Evolutionary conservation across 2,113 vertebrate genomes (phyloP), one percentile per base, ranked within the genome.

Genomic region (Turdus rufiventris): DNA sequence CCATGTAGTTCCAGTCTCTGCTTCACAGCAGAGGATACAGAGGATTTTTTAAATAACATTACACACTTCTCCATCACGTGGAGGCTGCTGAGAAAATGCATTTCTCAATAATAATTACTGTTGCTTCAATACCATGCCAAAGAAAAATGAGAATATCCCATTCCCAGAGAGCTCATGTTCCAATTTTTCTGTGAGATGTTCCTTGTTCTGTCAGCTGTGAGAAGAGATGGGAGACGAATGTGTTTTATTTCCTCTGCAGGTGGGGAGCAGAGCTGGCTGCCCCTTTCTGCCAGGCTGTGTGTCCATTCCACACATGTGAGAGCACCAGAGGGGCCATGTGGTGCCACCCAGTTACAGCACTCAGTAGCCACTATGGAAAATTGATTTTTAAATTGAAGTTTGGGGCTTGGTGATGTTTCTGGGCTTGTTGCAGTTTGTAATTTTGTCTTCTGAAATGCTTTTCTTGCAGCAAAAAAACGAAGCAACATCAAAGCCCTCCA

Each of bases 381-480:
- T 10, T 50, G 50, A 5, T 25, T 53, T 43, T 66, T 72, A 2
- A 36, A 23, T 24, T 25, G 56, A 61, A 45, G 8, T 54, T 70
- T 51, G 29, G 4, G 1, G 3, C 36, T 33, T 51, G 40, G 4
- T 34, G 57, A 20, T 0, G 11, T 50, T 89, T 45, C 73, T 77
- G 75, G 85, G 73, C 26, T 70, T 43, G 33, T 75, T 36, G 2
- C 53, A 57, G 5, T 48, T 82, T 26, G 43, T 63, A 23, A 71
- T 70, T 91, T 86, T 86, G 75, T 89, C 45, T 73, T 40, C 43
- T 91, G 89, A 45, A 42, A 78, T 82, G 38, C 89, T 96, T 88
- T 92, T 83, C 95, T 98, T 97, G 89, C 98, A 99, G 99, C 96
- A 99, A 98, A 96, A 98, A 98, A 42, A 97, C 98, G 51, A 98